Percentiles rank a stretch among this genome's conserved stretches.
Conservation (phyloP, 2,888 invertebrate genomes). For the Colostygia pectinataria region DNA sequence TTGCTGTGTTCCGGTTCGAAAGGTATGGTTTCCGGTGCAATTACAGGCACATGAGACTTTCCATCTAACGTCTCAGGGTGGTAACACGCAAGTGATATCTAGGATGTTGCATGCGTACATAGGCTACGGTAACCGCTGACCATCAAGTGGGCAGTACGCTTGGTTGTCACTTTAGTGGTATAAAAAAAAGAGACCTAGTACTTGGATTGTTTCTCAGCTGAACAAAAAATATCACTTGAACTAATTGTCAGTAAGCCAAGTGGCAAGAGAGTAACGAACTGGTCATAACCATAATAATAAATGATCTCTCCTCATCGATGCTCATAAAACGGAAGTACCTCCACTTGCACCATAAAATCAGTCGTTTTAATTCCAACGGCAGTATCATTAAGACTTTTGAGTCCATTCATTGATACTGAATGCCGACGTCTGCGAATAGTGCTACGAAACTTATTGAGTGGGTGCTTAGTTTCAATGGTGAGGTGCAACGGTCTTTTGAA, state of each 20-base stretch:
- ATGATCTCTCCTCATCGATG: constrained; percentile 30
- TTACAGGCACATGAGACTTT: too few relatives aligned
- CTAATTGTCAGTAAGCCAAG: constrained; percentile 8
- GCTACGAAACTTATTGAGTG: constrained; percentile 3
- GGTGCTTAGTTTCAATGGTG: constrained; percentile 10
- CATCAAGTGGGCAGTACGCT: too few relatives aligned
- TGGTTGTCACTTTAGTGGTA: too few relatives aligned
- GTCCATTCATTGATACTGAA: constrained; percentile 18
- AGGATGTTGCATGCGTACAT: too few relatives aligned
- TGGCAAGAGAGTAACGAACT: neutral
- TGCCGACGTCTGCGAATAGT: constrained; percentile 9
- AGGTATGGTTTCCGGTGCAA: too few relatives aligned
- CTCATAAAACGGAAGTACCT: constrained; percentile 34
- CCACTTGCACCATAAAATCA: constrained; percentile 28
- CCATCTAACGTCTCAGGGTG: too few relatives aligned
- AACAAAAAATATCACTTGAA: neutral
- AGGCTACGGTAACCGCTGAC: too few relatives aligned
- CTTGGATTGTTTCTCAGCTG: too few relatives aligned
- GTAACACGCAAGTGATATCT: too few relatives aligned
- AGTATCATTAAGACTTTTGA: constrained; percentile 28
- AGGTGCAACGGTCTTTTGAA: constrained; percentile 9
- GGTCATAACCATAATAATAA: constrained; percentile 20
- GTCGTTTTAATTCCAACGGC: constrained; percentile 34
- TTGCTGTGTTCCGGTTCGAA: too few relatives aligned
- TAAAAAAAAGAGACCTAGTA: too few relatives aligned